Base-by-base conservation (phyloP, 2,888 invertebrate species). In the Pollenia amentaria region DNA sequence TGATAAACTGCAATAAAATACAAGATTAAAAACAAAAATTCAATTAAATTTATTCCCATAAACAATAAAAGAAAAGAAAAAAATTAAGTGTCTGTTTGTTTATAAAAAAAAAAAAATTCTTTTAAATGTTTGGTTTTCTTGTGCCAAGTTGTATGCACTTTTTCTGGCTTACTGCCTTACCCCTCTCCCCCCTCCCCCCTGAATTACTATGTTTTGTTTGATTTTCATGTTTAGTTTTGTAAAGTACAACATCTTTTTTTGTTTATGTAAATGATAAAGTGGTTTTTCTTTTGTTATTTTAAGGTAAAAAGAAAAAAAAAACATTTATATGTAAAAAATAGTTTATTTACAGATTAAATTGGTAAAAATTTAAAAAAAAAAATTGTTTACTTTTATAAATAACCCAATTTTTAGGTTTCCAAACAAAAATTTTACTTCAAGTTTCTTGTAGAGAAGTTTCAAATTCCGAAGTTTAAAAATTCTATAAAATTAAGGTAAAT, bases 1-100 rank as follows among this genome's bases (percentile, higher is more conserved):
- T 84, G 51, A 76, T 88, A 82, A 85, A 87, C 86, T 88, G 84
- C 44, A 87, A 86, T 60, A 40, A 80, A 69, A 81, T 46, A 38
- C 77, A 55, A 83, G 77, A 69, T 38, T 48, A 79, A 79, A 65
- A 83, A 67, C 60, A 11, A 12, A 7, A 44, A 38, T 14, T 44
- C 18, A 79, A 80, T 72, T 84, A 53, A 57, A 65, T 72, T 79
- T 84, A 89, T 88, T 89, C 89, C 80, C 85, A 88, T 88, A 90
- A 90, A 90, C 80, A 80, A 69, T 51, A 76, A 57, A 65, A 65
- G 70, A 48, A 62, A 70, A 73, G n/a, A 70, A 85, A 55, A 55
- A 48, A 60, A n/a, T 12, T 72, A 14, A 69, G 57, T n/a, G 14
- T 29, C 29, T 51, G 70, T 57, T 80, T 80, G 73, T 72, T 60